Evolutionary conservation across 2,113 vertebrate genomes (phyloP).

Genomic region (Nibea coibor): DNA sequence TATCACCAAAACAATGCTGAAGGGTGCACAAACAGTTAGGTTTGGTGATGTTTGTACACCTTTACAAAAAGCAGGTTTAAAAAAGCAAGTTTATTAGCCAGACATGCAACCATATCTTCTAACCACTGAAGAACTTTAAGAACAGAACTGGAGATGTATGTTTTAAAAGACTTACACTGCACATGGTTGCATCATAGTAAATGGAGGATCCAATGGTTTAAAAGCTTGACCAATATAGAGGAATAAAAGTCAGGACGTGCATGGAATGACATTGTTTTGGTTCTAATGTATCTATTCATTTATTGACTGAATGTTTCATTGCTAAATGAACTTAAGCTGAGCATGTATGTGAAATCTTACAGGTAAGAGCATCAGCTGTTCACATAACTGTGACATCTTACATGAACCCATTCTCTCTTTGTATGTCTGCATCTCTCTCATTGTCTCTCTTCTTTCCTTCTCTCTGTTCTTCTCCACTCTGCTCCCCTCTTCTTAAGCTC

Average conservation of each 20-base stretch:
- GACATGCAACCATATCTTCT: too few species aligned
- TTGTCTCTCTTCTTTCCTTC: neutral
- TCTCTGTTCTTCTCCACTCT: neutral
- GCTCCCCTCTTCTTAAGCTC: constrained; percentile 4
- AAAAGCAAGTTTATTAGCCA: too few species aligned
- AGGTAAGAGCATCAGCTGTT: neutral
- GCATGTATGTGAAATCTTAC: constrained; percentile 28
- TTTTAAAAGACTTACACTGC: neutral
- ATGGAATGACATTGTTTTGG: neutral
- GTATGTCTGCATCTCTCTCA: neutral
- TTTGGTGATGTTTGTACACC: too few species aligned
- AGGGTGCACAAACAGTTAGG: neutral
- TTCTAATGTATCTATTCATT: neutral
- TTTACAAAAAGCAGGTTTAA: too few species aligned
- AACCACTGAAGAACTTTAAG: too few species aligned
- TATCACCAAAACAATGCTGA: neutral
- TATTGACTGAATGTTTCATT: neutral
- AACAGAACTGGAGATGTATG: neutral
- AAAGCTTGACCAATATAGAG: neutral
- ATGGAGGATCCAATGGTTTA: neutral
- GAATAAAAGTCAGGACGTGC: neutral
- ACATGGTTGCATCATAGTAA: neutral
- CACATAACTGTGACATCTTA: neutral
- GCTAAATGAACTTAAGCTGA: constrained; percentile 5
- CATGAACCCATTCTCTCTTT: neutral